Conservation (phyloP, 2,888 invertebrate species). For the Drosophila planitibia region DNA sequence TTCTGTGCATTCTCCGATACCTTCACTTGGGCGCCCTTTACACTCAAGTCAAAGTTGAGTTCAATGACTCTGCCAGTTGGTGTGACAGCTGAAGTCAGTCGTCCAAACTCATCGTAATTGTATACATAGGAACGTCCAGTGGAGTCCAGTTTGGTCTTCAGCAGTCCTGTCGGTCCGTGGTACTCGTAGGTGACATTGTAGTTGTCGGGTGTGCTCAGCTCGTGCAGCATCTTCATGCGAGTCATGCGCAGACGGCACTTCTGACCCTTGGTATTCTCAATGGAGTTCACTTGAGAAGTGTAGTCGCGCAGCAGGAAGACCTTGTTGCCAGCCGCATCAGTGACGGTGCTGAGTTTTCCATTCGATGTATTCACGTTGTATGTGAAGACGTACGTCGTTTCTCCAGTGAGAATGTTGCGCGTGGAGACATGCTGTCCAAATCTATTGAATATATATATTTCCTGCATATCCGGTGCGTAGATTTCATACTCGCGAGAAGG, state of each 20-base stretch:
- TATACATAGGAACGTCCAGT: slow-evolving; percentile 96
- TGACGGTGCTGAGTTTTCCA: slow-evolving; percentile 96
- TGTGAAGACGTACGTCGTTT: slow-evolving; percentile 96
- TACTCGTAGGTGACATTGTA: slow-evolving; percentile 97
- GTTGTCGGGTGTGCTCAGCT: slow-evolving; percentile 95
- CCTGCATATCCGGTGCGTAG: slow-evolving; percentile 97
- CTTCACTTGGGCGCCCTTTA: slow-evolving; percentile 95
- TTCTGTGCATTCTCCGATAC: slow-evolving; percentile 93
- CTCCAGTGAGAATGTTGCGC: slow-evolving; percentile 97
- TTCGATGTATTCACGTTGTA: slow-evolving; percentile 99
- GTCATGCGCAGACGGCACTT: slow-evolving; percentile 96
- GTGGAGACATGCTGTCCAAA: slow-evolving; percentile 98
- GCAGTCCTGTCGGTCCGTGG: slow-evolving; percentile 94
- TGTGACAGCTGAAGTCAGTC: slow-evolving; percentile 95
- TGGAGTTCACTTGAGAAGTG: slow-evolving; percentile 95
- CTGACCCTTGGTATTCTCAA: slow-evolving; percentile 96
- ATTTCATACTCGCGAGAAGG: slow-evolving; percentile 95
- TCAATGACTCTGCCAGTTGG: slow-evolving; percentile 98
- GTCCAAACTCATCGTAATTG: slow-evolving; percentile 97
- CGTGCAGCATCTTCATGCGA: slow-evolving; percentile 95
- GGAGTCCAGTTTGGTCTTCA: slow-evolving; percentile 95
- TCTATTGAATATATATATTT: slow-evolving; percentile 96
- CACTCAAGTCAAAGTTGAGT: slow-evolving; percentile 94
- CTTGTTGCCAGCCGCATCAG: slow-evolving; percentile 96
- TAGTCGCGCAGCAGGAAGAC: slow-evolving; percentile 93